Conservation (phyloP, 1,140 invertebrate genomes). For the Bombyx mandarina region DNA sequence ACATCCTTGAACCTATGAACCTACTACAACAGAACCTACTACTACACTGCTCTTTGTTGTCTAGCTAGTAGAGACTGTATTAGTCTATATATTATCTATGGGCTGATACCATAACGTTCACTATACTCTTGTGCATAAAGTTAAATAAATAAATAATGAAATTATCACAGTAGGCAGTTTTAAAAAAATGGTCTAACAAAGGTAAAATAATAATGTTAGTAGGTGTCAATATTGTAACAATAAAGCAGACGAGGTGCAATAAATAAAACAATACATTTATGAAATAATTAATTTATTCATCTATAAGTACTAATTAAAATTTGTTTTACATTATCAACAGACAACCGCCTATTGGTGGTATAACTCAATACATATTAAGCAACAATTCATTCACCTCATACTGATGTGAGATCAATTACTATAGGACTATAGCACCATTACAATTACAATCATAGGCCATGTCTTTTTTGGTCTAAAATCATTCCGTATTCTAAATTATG, state of each 20-base stretch:
- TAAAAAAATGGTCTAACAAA: too few species aligned
- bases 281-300: slow-evolving; percentile 50
- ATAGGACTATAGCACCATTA: slow-evolving; percentile 65
- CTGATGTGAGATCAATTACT: slow-evolving; percentile 67
- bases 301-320: slow-evolving; percentile 67
- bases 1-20: too few species aligned
- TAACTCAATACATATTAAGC: slow-evolving; percentile 44
- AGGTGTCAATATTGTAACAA: too few species aligned
- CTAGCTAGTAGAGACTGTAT: too few species aligned
- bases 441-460: slow-evolving; percentile 66
- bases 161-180: too few species aligned
- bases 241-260: neutral
- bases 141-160: too few species aligned
- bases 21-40: too few species aligned
- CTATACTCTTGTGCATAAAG: too few species aligned
- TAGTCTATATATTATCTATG: too few species aligned
- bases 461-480: slow-evolving; percentile 54
- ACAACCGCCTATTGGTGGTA: slow-evolving; percentile 55
- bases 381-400: slow-evolving; percentile 39
- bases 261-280: slow-evolving; percentile 17
- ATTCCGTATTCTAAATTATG: slow-evolving; percentile 25
- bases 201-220: too few species aligned
- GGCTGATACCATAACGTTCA: too few species aligned
- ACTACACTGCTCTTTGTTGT: too few species aligned
- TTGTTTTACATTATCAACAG: slow-evolving; percentile 44